Base-by-base conservation (phyloP, 2,888 invertebrate species). In the Nomada lathburiana region DNA sequence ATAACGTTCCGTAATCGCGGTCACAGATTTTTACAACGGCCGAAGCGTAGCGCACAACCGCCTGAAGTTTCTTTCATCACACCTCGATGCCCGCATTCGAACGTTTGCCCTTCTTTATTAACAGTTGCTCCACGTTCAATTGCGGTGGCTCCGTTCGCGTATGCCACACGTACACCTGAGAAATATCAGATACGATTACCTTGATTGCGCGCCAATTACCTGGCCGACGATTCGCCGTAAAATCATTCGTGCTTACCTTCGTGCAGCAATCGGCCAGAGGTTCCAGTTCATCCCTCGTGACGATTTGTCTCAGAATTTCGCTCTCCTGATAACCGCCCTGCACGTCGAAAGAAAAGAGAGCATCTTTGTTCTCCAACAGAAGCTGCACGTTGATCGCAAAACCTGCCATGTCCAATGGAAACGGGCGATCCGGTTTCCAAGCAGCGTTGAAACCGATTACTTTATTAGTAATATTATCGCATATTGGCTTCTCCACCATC, bases 381-480 rank as follows among this genome's bases (percentile, higher is more conserved):
- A 98, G 94, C 23, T 96, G 96, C 2, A 97, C 94, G 92, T 98
- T 98, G 57, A 98, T 96, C 10, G 97, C 98, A 92, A 99, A 99
- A 0, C 98, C 99, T 0, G 99, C 99, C 99, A 99, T 99, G 92
- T 99, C 99, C 53, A 99, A 96, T 0, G 99, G 98, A 94, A 99
- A 99, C 0, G 97, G 97, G 81, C 99, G 95, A 89, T 98, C 96
- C 0, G 98, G 97, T 90, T 97, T 97, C 98, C 98, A 99, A 0
- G 96, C 97, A 0, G 97, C 96, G 88, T 95, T 96, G 93, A 96
- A 97, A 16, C 96, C 96, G 16, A 93, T 93, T 5, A 97, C 95
- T 90, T 94, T 95, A 53, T 95, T 95, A 67, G 94, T 96, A 80
- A 95, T 94, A 2, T 94, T 94, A 91, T 96, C 95, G 3, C 99